Evolutionary conservation across 2,113 vertebrate species (phyloP).

Genomic region (Perca flavescens): DNA sequence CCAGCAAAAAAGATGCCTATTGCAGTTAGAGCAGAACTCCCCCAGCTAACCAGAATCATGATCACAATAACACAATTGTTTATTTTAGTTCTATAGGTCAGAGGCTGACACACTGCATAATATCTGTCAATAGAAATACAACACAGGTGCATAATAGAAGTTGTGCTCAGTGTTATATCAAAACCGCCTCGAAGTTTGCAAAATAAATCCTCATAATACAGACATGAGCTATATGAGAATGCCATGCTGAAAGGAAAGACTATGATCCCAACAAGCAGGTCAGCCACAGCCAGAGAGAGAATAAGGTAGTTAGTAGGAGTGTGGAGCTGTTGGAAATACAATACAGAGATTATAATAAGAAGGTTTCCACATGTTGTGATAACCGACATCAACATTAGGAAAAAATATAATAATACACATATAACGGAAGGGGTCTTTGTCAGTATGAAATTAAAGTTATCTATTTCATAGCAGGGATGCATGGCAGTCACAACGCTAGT

Average conservation of each 20-base stretch:
- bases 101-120: constrained; percentile 64
- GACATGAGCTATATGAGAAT: constrained; percentile 44
- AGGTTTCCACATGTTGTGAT: constrained; percentile 53
- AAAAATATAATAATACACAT: constrained; percentile 34
- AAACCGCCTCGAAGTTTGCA: constrained; percentile 55
- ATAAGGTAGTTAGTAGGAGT: constrained; percentile 51
- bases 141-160: constrained; percentile 62
- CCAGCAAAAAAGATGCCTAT: constrained; percentile 66
- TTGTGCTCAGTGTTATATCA: constrained; percentile 50
- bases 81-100: constrained; percentile 86
- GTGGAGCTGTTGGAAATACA: constrained; percentile 55
- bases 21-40: constrained; percentile 81
- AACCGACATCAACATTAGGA: constrained; percentile 27
- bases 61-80: constrained; percentile 65
- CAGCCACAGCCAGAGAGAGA: constrained; percentile 50
- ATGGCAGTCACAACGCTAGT: neutral
- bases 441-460: neutral
- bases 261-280: constrained; percentile 37
- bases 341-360: constrained; percentile 43
- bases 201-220: constrained; percentile 43
- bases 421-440: constrained; percentile 16
- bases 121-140: constrained; percentile 71
- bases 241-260: constrained; percentile 50
- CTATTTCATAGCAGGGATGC: constrained; percentile 48
- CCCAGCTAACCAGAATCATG: constrained; percentile 88